These are phyloP conservation scores for Cosmia pyralina DNA, from an alignment of 2,888 invertebrate genomes.

Conservation along the genomic window DNA sequence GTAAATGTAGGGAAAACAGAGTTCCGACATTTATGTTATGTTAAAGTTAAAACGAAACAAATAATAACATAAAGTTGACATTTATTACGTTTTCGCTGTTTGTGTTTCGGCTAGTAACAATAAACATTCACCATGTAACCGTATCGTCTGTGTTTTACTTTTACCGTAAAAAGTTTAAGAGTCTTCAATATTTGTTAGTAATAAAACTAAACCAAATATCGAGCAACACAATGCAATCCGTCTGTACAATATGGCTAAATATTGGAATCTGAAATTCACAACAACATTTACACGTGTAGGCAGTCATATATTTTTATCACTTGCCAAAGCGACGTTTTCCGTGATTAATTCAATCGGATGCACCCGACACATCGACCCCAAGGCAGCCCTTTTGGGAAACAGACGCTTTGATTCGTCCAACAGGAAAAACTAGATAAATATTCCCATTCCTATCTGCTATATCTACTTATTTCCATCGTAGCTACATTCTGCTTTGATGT, in stretches of 20 bases:
- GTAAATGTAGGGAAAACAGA: constrained; percentile 34
- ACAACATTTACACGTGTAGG: constrained; percentile 58
- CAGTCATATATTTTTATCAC: constrained; percentile 68
- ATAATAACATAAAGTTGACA: constrained; percentile 53
- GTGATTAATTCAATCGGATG: constrained; percentile 88
- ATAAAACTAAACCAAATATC: constrained; percentile 29
- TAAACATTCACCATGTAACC: constrained; percentile 33
- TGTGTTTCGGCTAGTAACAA: constrained; percentile 30
- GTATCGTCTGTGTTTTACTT: constrained; percentile 7
- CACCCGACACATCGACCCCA: constrained; percentile 78
- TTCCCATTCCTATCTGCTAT: constrained; percentile 48
- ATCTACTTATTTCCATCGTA: constrained; percentile 48
- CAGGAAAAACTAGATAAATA: constrained; percentile 64
- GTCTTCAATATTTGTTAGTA: background rate
- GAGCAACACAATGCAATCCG: background rate
- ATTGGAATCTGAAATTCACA: constrained; percentile 46
- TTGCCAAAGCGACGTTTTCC: constrained; percentile 75
- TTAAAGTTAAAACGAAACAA: constrained; percentile 40
- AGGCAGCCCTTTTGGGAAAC: constrained; percentile 77
- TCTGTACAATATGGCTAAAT: constrained; percentile 12
- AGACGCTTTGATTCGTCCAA: constrained; percentile 75
- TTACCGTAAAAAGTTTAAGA: constrained; percentile 16
- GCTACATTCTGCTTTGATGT: constrained; percentile 32
- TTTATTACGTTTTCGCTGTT: constrained; percentile 42
- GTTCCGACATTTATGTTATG: constrained; percentile 43